Evolutionary conservation across 2,797 vertebrate species (phyloP).

Genomic region (Sarcoramphus papa): DNA sequence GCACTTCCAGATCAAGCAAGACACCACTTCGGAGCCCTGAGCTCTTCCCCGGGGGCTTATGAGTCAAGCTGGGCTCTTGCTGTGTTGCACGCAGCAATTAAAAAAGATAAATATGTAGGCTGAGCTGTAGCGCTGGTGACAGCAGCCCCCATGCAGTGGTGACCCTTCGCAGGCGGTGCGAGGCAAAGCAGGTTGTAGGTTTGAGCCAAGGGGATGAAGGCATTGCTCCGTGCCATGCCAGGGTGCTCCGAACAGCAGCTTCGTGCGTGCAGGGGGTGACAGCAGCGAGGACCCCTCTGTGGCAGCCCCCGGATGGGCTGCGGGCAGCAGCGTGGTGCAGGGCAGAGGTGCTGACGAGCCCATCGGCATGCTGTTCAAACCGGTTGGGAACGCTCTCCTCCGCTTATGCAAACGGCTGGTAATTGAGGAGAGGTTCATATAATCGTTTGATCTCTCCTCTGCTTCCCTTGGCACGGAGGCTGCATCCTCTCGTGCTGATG

Average conservation of each 20-base stretch:
- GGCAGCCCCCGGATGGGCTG: rapidly evolving
- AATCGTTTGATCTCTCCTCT: slow-evolving; percentile 21
- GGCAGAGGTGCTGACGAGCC: not conserved
- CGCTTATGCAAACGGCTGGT: not conserved
- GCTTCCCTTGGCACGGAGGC: slow-evolving; percentile 39
- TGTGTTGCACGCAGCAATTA: not conserved
- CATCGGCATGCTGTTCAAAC: not conserved
- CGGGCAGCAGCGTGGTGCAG: not conserved
- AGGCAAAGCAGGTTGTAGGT: not conserved
- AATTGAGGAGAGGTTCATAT: not conserved
- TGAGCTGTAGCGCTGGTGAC: not conserved
- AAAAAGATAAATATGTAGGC: rapidly evolving
- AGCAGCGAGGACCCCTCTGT: not conserved
- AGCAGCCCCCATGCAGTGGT: not conserved
- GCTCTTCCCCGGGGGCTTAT: not conserved
- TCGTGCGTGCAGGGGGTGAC: rapidly evolving
- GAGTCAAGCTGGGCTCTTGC: not conserved
- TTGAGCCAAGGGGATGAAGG: not conserved
- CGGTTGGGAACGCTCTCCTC: not conserved
- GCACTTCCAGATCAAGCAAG: not conserved
- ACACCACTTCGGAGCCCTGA: not conserved
- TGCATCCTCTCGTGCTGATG: slow-evolving; percentile 46
- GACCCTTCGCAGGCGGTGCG: rapidly evolving
- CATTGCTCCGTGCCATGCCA: not conserved
- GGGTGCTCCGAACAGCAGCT: not conserved